Percentiles rank a stretch among this genome's conserved stretches.
Evolutionary conservation across 2,797 vertebrate species (phyloP).

Genomic region (Garrulus glandarius): DNA sequence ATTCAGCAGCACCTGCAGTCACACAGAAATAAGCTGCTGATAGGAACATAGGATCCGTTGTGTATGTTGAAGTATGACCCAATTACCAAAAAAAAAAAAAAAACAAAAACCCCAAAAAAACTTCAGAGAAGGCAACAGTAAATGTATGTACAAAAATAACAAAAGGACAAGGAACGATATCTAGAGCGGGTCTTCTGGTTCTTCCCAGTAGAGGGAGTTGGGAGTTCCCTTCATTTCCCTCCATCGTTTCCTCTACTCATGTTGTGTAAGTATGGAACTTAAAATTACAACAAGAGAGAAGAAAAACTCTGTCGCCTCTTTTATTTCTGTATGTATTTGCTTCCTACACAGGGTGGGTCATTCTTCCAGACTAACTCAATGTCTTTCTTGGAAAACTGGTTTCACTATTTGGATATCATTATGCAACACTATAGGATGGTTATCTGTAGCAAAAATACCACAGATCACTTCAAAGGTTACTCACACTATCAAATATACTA

Average conservation of each 20-base stretch:
- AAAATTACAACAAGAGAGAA: neutral
- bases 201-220: constrained; percentile 25
- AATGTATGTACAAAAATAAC: neutral
- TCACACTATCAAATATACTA: neutral
- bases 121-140: neutral
- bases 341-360: neutral
- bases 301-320: neutral
- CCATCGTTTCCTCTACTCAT: neutral
- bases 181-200: neutral
- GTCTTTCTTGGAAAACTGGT: neutral
- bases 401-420: constrained; percentile 12
- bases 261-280: neutral
- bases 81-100: neutral
- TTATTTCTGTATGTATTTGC: neutral
- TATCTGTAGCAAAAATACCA: constrained; percentile 9
- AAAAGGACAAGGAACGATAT: neutral
- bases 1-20: neutral
- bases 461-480: constrained; percentile 18
- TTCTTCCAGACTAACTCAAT: neutral
- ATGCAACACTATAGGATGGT: neutral
- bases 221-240: constrained; percentile 13
- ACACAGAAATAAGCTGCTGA: neutral
- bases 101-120: neutral
- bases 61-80: neutral
- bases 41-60: neutral